Percentiles rank a stretch among this genome's conserved stretches.
Conservation (phyloP, 2,797 vertebrate species). For the Stomatorhinus walkeri region DNA sequence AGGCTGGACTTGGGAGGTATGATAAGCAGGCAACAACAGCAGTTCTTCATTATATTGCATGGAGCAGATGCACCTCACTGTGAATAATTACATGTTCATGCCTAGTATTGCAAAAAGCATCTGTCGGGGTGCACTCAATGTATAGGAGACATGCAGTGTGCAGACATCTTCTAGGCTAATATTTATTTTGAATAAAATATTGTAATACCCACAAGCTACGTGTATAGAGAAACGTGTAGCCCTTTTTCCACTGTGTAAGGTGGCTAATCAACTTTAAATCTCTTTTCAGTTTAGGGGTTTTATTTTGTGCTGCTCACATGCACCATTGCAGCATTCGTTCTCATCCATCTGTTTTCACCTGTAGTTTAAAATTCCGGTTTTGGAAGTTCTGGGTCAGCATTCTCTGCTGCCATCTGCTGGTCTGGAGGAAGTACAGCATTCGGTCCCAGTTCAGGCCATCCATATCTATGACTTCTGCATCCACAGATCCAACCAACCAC, state of each 20-base stretch:
- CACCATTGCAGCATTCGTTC: constrained; percentile 8
- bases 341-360: neutral
- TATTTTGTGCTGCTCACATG: constrained; percentile 10
- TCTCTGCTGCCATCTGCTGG: neutral
- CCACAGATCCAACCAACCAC: neutral
- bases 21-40: neutral
- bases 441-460: neutral
- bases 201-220: neutral
- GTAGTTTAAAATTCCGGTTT: neutral
- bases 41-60: neutral
- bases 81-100: neutral
- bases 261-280: neutral
- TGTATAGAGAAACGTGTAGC: neutral
- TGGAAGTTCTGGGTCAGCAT: neutral
- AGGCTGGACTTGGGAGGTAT: neutral
- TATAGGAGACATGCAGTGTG: neutral
- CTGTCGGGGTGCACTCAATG: neutral
- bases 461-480: neutral
- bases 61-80: neutral
- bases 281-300: neutral
- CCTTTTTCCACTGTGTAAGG: neutral
- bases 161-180: neutral
- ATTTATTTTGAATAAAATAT: neutral
- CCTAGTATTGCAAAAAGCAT: neutral
- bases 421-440: neutral